Evolutionary conservation across 2,888 invertebrate species (phyloP).

Genomic region (Hirtodrosophila duncani): DNA sequence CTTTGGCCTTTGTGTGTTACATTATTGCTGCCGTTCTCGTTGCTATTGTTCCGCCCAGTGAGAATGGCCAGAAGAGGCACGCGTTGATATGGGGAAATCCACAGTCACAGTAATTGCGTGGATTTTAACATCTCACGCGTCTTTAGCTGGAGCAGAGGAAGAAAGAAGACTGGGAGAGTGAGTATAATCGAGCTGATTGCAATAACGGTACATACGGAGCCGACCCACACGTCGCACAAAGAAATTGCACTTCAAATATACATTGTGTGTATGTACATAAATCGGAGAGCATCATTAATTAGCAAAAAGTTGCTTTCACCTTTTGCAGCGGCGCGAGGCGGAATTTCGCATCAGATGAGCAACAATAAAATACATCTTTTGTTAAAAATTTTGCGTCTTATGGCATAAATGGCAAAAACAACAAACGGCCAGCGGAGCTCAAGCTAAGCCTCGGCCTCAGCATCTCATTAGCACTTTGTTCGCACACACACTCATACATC

Average conservation of each 20-base stretch:
- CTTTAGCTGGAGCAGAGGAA: constrained; percentile 42
- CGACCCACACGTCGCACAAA: constrained; percentile 39
- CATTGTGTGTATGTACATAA: neutral
- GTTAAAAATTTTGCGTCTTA: constrained; percentile 56
- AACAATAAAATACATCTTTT: constrained; percentile 59
- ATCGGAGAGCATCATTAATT: constrained; percentile 7
- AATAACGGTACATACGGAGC: constrained; percentile 40
- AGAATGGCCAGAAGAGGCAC: constrained; percentile 35
- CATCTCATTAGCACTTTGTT: constrained; percentile 68
- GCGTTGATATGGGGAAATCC: constrained; percentile 37
- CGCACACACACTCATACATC: constrained; percentile 22
- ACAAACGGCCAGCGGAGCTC: constrained; percentile 48
- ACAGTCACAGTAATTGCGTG: constrained; percentile 35
- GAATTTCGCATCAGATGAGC: constrained; percentile 47
- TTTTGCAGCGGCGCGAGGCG: constrained; percentile 45
- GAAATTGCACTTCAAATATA: constrained; percentile 39
- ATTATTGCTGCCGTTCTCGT: constrained; percentile 53
- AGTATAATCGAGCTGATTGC: constrained; percentile 37
- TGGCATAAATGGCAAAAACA: constrained; percentile 70
- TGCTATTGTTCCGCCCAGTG: constrained; percentile 19
- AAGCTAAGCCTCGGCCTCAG: constrained; percentile 44
- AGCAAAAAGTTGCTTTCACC: constrained; percentile 63
- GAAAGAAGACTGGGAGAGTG: constrained; percentile 25
- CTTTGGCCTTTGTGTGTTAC: constrained; percentile 46
- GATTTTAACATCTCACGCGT: constrained; percentile 43